Conservation (phyloP, 2,888 invertebrate species). For the Craniophora ligustri region DNA sequence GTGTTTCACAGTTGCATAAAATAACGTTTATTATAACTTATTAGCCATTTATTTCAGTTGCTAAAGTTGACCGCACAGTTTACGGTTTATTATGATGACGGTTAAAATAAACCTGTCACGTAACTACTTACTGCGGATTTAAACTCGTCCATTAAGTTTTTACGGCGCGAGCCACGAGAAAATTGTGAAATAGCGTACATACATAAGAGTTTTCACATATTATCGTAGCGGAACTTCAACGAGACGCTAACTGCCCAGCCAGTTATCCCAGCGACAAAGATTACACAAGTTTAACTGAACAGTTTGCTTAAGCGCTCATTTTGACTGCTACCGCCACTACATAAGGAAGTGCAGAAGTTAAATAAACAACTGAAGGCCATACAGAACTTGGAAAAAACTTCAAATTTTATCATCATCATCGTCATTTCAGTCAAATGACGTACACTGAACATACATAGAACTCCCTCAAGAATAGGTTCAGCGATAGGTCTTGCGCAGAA, state of each 20-base stretch:
- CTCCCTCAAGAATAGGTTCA: no score
- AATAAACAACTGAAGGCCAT: no score
- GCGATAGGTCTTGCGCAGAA: no score
- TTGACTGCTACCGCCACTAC: conserved; percentile 5
- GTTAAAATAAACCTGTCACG: conserved; percentile 19
- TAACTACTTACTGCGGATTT: conserved; percentile 4
- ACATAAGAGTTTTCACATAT: conserved; percentile 43
- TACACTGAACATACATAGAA: no score
- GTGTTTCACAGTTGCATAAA: conserved; percentile 14
- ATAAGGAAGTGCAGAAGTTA: conserved; percentile 13
- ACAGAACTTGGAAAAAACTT: no score
- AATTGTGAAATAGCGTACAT: conserved; percentile 36
- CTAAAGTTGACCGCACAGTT: conserved; percentile 35
- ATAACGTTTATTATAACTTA: conserved; percentile 29
- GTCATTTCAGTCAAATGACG: no score
- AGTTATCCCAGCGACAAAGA: conserved; percentile 42
- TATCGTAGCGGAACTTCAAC: conserved; percentile 45
- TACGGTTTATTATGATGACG: conserved; percentile 28
- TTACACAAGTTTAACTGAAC: conserved; percentile 41
- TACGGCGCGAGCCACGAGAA: conserved; percentile 11
- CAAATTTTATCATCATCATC: no score
- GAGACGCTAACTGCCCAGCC: conserved; percentile 29
- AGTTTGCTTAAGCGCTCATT: conserved; percentile 39
- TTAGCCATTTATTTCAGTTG: conserved; percentile 25
- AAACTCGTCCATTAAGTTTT: conserved; percentile 15